These are phyloP conservation scores for Solenodon paradoxus DNA, from an alignment of 2,113 vertebrate genomes.

Conservation along the genomic window DNA sequence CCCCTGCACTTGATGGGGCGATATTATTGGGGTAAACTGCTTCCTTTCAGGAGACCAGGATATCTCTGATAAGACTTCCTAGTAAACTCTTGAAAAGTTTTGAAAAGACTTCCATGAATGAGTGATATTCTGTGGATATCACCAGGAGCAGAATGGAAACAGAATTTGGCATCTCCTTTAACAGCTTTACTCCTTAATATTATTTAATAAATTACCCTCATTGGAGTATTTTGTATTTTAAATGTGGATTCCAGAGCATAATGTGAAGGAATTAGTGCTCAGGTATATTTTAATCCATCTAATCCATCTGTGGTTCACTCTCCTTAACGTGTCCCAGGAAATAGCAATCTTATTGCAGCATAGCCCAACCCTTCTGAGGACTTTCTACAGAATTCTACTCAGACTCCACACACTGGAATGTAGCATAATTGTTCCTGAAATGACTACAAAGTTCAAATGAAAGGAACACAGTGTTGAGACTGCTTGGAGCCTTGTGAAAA, in stretches of 20 bases:
- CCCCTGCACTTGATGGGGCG: neutral
- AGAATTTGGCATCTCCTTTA: neutral
- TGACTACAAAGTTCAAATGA: conserved; percentile 1
- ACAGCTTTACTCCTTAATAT: neutral
- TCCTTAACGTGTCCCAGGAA: neutral
- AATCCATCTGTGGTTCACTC: neutral
- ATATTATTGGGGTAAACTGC: neutral
- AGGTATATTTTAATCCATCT: conserved; percentile 22
- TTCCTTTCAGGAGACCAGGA: neutral
- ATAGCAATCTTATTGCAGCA: neutral
- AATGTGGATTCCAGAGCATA: conserved; percentile 26
- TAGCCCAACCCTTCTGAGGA: neutral
- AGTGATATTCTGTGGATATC: neutral
- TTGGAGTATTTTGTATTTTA: conserved; percentile 16
- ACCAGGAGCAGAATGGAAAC: neutral
- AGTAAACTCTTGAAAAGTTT: conserved; percentile 5
- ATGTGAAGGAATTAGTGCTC: neutral
- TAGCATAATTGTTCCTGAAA: neutral
- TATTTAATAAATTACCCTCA: neutral
- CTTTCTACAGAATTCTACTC: conserved; percentile 2
- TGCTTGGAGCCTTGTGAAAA: conserved; percentile 20
- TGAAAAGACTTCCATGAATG: neutral
- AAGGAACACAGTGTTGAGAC: neutral
- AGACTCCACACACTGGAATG: neutral
- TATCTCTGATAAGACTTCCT: conserved; percentile 1